Evolutionary conservation across 2,888 invertebrate species (phyloP).

Genomic region (Ormyrus labotus): DNA sequence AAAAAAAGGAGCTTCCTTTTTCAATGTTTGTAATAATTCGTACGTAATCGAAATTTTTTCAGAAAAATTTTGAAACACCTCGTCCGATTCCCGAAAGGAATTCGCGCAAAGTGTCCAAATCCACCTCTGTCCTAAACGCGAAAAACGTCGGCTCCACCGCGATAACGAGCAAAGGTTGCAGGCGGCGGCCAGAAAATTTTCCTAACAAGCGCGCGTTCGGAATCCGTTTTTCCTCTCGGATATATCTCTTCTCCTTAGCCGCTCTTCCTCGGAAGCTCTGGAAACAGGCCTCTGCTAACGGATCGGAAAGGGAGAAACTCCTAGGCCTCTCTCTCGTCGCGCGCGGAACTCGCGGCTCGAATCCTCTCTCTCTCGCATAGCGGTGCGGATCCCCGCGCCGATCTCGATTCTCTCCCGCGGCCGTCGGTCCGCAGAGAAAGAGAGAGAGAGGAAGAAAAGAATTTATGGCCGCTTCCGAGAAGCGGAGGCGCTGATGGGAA

Average conservation of each 20-base stretch:
- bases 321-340: not conserved
- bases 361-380: constrained; percentile 37
- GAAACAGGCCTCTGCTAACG: constrained; percentile 58
- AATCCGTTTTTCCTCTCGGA: too few relatives aligned
- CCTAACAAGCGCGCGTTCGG: constrained; percentile 40
- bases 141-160: not conserved
- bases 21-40: too few relatives aligned
- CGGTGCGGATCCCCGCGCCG: constrained; percentile 56
- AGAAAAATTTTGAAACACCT: too few relatives aligned
- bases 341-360: not conserved
- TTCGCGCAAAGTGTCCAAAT: too few relatives aligned
- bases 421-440: not conserved
- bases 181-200: constrained; percentile 36
- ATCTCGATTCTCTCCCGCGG: constrained; percentile 45
- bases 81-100: too few relatives aligned
- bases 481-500: constrained; percentile 61
- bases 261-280: not conserved
- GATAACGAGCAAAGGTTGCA: too few relatives aligned
- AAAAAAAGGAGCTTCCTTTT: too few relatives aligned
- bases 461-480: constrained; percentile 61
- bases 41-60: too few relatives aligned
- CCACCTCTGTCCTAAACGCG: too few relatives aligned
- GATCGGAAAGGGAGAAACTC: constrained; percentile 36
- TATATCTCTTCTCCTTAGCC: too few relatives aligned
- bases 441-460: constrained; percentile 52